Percentiles rank a stretch among this genome's conserved stretches.
phyloP scores from a whole-genome alignment of 1,140 invertebrate species.

The Trissolcus basalis region DNA sequence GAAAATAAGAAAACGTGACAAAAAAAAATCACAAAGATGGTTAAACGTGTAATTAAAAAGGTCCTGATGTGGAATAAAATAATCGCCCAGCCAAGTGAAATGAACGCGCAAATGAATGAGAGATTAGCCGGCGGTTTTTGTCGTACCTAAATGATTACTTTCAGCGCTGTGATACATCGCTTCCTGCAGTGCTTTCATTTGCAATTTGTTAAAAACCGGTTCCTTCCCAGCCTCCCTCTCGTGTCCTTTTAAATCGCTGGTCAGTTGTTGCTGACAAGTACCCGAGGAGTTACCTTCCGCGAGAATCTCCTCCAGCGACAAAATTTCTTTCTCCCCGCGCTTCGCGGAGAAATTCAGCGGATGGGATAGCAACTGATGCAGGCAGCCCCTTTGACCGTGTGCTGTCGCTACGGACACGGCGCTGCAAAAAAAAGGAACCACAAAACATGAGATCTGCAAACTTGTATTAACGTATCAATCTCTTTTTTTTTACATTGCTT shows the following conservation, averaged over 20 bases:
- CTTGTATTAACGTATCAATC: neutral
- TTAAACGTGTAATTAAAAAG: constrained; percentile 1
- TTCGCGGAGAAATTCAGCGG: constrained; percentile 81
- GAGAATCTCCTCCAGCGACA: constrained; percentile 92
- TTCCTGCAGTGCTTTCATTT: constrained; percentile 90
- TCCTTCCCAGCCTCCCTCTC: constrained; percentile 72
- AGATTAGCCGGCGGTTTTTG: constrained; percentile 40
- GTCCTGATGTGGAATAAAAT: constrained; percentile 12
- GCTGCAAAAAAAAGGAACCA: constrained; percentile 69
- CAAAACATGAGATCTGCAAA: neutral
- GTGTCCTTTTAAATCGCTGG: constrained; percentile 68
- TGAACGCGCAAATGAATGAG: constrained; percentile 9
- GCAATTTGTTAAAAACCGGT: constrained; percentile 85
- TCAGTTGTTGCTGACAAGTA: constrained; percentile 67
- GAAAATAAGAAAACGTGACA: neutral
- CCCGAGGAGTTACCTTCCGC: constrained; percentile 82
- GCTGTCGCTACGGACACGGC: constrained; percentile 91
- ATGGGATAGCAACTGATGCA: constrained; percentile 87
- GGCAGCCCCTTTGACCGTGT: constrained; percentile 86
- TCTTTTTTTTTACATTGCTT: neutral
- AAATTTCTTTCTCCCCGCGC: constrained; percentile 82
- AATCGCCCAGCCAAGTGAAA: constrained; percentile 5
- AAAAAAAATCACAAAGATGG: neutral
- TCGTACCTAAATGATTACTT: constrained; percentile 88
- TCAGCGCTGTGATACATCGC: constrained; percentile 95